Base-by-base conservation (phyloP, 2,888 invertebrate genomes). In the Cantharis rustica region DNA sequence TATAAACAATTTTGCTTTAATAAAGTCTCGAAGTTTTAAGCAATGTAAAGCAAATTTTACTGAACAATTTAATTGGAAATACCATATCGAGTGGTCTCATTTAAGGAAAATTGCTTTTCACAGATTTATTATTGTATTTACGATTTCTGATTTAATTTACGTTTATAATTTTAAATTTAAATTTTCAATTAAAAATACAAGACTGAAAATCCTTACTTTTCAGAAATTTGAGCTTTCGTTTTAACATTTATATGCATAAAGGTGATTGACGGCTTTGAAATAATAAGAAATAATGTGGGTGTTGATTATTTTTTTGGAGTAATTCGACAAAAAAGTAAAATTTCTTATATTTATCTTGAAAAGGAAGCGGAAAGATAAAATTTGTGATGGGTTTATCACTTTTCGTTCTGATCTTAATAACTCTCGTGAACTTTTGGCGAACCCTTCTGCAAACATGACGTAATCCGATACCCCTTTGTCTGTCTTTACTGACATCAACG, bases 381-480 rank as follows among this genome's bases (percentile, higher is more conserved):
- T 63, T 66, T 63, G 68, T 73, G 20, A 23, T 47, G 20, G 61
- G 68, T 71, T 47, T 62, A 27, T 66, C 71, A 61, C 63, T 76
- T 75, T 76, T 76, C 62, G 69, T 23, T 61, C 26, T 72, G 75
- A 76, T 76, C 75, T 76, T 77, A 71, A 74, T 73, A 73, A 74
- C 73, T 74, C 66, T 71, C 74, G 20, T 68, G 47, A 74, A 68
- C 71, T 68, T 71, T 73, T 62, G 27, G 75, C 31, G 23, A 70
- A 71, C 73, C 74, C 73, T 71, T 77, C 71, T 68, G 74, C 73
- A 77, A 74, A 73, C 71, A 77, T 66, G 64, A 61, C 61, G 78
- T 75, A 78, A 78, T 73, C 78, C 73, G 75, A 78, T 72, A 75
- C 71, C 69, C 78, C 71, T 78, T 78, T 78, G 75, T 78, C 78